Evolutionary conservation across 2,797 vertebrate species (phyloP).

Genomic region (Chrysocyon brachyurus): DNA sequence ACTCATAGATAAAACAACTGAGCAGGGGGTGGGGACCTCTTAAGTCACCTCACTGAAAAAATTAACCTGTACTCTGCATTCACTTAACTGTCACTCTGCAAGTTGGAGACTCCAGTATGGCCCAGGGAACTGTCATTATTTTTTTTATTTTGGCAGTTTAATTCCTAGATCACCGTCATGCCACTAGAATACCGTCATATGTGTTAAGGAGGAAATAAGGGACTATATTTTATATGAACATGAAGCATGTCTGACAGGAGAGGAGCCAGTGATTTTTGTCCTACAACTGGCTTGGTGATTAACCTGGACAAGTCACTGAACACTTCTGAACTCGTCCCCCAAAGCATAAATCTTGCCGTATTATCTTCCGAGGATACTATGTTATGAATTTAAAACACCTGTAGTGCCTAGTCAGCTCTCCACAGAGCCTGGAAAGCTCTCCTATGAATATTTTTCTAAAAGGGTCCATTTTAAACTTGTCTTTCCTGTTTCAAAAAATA

Average conservation of each 20-base stretch:
- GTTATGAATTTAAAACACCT: slow-evolving; percentile 48
- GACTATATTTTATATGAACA: neutral
- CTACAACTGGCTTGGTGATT: neutral
- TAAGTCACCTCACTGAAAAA: neutral
- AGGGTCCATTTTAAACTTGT: neutral
- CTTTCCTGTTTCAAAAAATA: slow-evolving; percentile 2
- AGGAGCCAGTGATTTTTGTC: slow-evolving; percentile 14
- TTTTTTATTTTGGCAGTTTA: neutral
- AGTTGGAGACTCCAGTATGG: neutral
- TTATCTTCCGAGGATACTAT: neutral
- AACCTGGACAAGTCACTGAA: neutral
- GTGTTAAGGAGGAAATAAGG: neutral
- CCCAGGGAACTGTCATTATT: neutral
- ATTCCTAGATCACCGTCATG: neutral
- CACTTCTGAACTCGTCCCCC: neutral
- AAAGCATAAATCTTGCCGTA: slow-evolving; percentile 40
- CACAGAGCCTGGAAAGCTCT: neutral
- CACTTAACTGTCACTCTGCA: neutral
- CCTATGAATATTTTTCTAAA: neutral
- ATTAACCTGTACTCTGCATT: neutral
- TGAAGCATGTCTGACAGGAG: neutral
- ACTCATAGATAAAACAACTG: slow-evolving; percentile 4
- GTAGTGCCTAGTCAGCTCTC: neutral
- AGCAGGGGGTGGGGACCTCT: neutral
- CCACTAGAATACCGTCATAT: neutral